Conservation (phyloP, 2,113 vertebrate species). For the Phainopepla nitens region DNA sequence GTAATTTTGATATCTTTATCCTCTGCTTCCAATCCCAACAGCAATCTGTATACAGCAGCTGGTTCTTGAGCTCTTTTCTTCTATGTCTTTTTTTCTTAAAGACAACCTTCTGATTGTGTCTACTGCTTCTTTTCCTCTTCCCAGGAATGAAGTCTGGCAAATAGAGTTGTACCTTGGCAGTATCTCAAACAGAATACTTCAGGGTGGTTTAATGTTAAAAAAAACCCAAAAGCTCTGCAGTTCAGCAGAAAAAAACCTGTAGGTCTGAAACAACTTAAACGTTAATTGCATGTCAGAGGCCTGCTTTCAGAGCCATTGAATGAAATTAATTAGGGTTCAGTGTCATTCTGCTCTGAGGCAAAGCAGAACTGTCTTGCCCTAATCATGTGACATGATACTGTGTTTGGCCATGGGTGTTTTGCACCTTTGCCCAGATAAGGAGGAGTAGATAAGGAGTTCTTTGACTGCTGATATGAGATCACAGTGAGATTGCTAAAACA, state of each 20-base stretch:
- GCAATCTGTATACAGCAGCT: background rate
- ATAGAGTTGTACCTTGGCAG: background rate
- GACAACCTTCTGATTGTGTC: background rate
- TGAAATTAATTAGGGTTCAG: background rate
- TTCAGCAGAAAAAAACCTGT: background rate
- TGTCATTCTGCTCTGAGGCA: background rate
- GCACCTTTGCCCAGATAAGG: background rate
- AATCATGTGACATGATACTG: background rate
- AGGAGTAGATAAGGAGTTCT: background rate
- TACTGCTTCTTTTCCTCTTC: background rate
- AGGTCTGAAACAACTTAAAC: background rate
- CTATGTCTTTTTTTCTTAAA: background rate
- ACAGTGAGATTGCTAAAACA: background rate
- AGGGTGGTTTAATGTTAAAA: background rate
- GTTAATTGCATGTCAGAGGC: background rate
- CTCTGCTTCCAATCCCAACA: background rate
- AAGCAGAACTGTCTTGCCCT: background rate
- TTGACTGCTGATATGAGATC: background rate
- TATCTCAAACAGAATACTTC: background rate
- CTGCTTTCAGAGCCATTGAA: background rate
- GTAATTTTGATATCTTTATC: background rate
- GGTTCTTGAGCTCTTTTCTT: background rate
- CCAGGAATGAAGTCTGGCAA: background rate
- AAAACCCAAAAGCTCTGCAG: background rate
- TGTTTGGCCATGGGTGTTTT: background rate